A percentile compares a stretch with the other conserved stretches of the same genome.
These are phyloP conservation scores for Thryonomys swinderianus DNA, from an alignment of 2,113 vertebrate genomes.

Conservation along the genomic window DNA sequence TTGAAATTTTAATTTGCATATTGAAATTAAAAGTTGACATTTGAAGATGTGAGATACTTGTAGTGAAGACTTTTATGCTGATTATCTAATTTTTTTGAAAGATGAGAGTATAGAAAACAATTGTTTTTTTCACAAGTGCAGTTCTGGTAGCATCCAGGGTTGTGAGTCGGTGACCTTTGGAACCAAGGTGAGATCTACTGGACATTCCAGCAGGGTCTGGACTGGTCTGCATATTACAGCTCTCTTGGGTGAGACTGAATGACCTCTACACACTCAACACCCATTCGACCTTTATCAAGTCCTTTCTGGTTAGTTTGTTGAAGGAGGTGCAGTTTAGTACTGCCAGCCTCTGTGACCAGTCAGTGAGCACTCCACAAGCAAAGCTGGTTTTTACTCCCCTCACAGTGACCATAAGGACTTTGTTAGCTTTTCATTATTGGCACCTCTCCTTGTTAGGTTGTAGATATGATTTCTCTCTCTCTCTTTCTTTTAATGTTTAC, in stretches of 20 bases:
- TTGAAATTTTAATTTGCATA: background rate
- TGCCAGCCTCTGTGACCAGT: background rate
- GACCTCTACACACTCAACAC: fast-evolving
- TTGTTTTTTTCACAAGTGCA: background rate
- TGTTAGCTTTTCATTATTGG: background rate
- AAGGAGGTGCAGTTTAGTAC: background rate
- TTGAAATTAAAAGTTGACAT: background rate
- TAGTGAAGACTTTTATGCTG: background rate
- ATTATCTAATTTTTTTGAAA: background rate
- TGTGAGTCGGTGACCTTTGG: background rate
- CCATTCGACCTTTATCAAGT: background rate
- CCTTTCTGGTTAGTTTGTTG: background rate
- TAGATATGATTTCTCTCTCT: background rate
- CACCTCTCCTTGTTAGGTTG: slow-evolving; percentile 4
- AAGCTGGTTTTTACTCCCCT: background rate
- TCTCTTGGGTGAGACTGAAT: background rate
- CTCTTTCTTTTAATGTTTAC: background rate
- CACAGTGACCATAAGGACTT: background rate
- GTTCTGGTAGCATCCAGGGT: background rate
- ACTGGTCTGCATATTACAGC: background rate
- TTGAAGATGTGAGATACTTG: background rate
- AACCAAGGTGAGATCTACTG: background rate
- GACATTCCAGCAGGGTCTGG: background rate
- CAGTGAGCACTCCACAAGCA: background rate
- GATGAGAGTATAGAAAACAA: background rate